Evolutionary conservation across 2,888 invertebrate genomes (phyloP).

Genomic region (Pterostichus madidus): DNA sequence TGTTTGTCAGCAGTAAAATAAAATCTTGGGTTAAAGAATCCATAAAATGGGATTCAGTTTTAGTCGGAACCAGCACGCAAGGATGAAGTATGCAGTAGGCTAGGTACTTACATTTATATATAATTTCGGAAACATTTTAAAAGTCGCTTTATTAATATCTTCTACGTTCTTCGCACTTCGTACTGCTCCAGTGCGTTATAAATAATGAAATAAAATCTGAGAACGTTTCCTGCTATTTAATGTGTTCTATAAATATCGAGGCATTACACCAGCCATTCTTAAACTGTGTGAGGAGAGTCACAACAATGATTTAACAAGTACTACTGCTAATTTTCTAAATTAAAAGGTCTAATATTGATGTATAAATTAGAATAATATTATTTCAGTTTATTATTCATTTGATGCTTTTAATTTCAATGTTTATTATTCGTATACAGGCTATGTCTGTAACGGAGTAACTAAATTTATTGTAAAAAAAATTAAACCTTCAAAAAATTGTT

Average conservation of each 20-base stretch:
- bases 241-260: conserved; percentile 29
- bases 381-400: no score
- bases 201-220: conserved; percentile 53
- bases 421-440: no score
- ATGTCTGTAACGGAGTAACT: no score
- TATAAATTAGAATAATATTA: no score
- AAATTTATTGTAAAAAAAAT: no score
- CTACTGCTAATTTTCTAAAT: no score
- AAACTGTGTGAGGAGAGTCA: neutral
- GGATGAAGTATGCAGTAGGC: no score
- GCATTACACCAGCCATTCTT: neutral
- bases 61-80: no score
- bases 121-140: neutral
- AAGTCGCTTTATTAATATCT: conserved; percentile 50
- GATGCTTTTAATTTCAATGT: no score
- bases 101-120: conserved; percentile 20
- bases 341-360: no score
- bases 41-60: neutral
- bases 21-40: conserved; percentile 1
- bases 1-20: neutral
- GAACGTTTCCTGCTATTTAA: conserved; percentile 46
- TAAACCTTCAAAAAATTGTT: no score
- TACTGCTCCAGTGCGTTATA: conserved; percentile 35
- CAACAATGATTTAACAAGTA: no score
- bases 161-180: neutral